Base-by-base conservation (phyloP, 2,797 vertebrate genomes). In the Balearica regulorum region DNA sequence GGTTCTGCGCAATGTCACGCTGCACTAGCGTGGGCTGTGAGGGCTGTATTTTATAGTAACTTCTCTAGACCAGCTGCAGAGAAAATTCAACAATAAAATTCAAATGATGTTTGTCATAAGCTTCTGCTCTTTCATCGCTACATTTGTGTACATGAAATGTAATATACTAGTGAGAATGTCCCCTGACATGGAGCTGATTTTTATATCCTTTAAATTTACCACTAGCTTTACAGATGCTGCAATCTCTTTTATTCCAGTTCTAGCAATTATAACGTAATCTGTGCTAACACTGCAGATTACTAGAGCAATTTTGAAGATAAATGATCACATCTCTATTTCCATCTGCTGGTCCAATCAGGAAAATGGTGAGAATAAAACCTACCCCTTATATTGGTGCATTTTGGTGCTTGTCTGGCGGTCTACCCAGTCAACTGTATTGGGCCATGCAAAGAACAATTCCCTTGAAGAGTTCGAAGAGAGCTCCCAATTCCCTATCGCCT, bases 241-340 rank as follows among this genome's bases (percentile, higher is more conserved):
- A 89, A 89, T 96, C 89, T 96, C 95, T 96, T 97, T 97, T 96
- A 96, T 94, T 97, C 96, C 82, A 88, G 69, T 92, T 96, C 93
- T 94, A 88, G 94, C 96, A 97, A 96, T 97, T 97, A 97, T 94
- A 97, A 95, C 9, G 3, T 97, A 97, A 97, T 97, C 96, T 96
- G 87, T 88, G 82, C 93, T 97, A 97, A 95, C 93, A 91, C 79
- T 96, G 94, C 92, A 95, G 93, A 96, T 96, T 96, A 96, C 96
- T 95, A 93, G 95, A 65, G 93, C 69, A 96, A 96, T 96, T 96
- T 78, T 96, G 92, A 97, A 96, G 95, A 97, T 83, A 96, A 96
- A 95, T 69, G 95, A 93, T 96, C 95, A 39, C 84, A 96, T 94
- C 91, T 95, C 71, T 54, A 81, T 95, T 96, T 95, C 96, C 96